These are phyloP conservation scores for Dicycla oo DNA, from an alignment of 2,888 invertebrate species.

Conservation along the genomic window DNA sequence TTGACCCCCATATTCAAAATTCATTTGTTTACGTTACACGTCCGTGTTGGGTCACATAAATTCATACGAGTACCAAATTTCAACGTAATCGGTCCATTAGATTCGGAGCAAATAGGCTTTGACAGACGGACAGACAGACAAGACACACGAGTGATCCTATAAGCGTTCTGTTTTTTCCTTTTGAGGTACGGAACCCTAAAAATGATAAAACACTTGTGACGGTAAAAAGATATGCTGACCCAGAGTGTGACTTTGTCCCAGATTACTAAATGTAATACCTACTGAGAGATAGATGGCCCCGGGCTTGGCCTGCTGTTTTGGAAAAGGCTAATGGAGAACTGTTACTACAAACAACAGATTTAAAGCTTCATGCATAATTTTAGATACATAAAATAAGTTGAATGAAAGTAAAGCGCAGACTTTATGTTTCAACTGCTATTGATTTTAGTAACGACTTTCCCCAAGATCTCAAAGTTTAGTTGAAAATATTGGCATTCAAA, in stretches of 20 bases:
- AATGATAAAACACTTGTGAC: background rate
- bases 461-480: background rate
- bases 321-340: background rate
- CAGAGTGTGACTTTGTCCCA: slow-evolving; percentile 10
- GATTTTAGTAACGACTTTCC: background rate
- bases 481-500: background rate
- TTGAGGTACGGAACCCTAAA: no score
- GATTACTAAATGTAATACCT: slow-evolving; percentile 4
- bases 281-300: background rate
- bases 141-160: no score
- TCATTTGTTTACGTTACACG: no score
- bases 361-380: background rate
- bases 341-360: background rate
- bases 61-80: no score
- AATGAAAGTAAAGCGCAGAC: slow-evolving; percentile 4
- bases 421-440: slow-evolving; percentile 4
- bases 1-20: no score
- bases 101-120: no score
- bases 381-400: background rate
- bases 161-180: no score
- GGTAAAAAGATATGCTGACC: background rate
- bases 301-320: background rate
- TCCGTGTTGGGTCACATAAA: no score
- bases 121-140: no score
- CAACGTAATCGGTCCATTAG: no score